phyloP scores from a whole-genome alignment of 1,140 invertebrate species.

The Platyscapa corneri region DNA sequence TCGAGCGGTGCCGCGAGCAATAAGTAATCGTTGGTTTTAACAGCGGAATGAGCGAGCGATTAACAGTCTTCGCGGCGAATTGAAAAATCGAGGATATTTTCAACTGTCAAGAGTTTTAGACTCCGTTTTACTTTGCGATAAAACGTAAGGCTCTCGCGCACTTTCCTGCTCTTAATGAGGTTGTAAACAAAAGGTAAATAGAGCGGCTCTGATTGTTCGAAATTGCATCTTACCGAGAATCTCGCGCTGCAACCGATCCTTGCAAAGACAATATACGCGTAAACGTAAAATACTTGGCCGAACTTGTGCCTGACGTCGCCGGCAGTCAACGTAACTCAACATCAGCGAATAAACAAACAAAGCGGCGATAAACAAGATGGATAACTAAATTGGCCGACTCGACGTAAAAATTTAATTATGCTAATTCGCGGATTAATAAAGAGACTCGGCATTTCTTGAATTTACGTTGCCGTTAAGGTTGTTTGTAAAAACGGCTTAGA shows the following conservation, averaged over 20 bases:
- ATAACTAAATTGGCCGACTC: background rate
- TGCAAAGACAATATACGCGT: background rate
- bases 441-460: background rate
- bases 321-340: background rate
- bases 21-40: too few species aligned
- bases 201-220: background rate
- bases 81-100: too few species aligned
- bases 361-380: background rate
- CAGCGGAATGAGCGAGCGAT: too few species aligned
- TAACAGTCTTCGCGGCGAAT: too few species aligned
- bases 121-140: background rate
- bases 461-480: background rate
- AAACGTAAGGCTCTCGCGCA: background rate
- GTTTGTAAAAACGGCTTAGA: background rate
- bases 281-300: background rate
- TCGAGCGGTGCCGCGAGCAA: too few species aligned
- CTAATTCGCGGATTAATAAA: background rate
- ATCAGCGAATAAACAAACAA: background rate
- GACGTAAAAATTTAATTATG: background rate
- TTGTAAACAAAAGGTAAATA: background rate
- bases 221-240: background rate
- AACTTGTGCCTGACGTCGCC: background rate
- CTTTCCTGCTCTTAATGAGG: background rate
- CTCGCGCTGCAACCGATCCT: background rate
- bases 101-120: too few species aligned